Conservation (phyloP, 2,888 invertebrate species). For the Mantis religiosa region DNA sequence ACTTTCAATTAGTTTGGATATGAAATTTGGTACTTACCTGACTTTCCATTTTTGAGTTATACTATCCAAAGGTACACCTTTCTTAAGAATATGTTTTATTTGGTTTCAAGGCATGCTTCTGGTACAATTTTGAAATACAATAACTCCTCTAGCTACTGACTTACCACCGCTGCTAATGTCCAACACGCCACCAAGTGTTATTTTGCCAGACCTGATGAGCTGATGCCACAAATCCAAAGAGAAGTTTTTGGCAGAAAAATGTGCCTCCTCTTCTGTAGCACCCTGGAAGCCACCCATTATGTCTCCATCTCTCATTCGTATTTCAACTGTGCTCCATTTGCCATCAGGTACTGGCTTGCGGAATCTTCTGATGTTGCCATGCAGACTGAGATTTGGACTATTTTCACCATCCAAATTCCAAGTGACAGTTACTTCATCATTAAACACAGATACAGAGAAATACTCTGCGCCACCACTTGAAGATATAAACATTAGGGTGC, state of each 20-base stretch:
- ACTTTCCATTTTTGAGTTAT: too few species aligned
- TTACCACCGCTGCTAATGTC: background rate
- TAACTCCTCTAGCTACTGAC: background rate
- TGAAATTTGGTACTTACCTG: too few species aligned
- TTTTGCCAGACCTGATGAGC: constrained; percentile 31
- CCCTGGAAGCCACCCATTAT: constrained; percentile 14
- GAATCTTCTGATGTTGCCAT: constrained; percentile 6
- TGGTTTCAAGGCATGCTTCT: too few species aligned
- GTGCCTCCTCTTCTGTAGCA: background rate
- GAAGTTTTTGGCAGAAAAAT: constrained; percentile 34
- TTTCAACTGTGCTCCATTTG: constrained; percentile 23
- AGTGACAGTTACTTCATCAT: constrained; percentile 63
- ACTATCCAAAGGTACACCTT: too few species aligned
- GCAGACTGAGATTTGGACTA: background rate
- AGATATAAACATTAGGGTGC: constrained; percentile 69
- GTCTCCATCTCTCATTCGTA: constrained; percentile 17
- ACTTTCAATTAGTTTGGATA: too few species aligned
- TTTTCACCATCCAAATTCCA: constrained; percentile 53
- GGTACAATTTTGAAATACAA: too few species aligned
- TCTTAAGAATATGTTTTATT: too few species aligned
- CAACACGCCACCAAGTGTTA: constrained; percentile 17
- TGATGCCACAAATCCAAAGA: constrained; percentile 35
- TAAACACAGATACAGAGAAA: constrained; percentile 68
- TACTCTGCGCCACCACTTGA: constrained; percentile 45
- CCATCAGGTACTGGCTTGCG: constrained; percentile 24